These are phyloP conservation scores for Blera fallax DNA, from an alignment of 2,888 invertebrate genomes.

Conservation along the genomic window DNA sequence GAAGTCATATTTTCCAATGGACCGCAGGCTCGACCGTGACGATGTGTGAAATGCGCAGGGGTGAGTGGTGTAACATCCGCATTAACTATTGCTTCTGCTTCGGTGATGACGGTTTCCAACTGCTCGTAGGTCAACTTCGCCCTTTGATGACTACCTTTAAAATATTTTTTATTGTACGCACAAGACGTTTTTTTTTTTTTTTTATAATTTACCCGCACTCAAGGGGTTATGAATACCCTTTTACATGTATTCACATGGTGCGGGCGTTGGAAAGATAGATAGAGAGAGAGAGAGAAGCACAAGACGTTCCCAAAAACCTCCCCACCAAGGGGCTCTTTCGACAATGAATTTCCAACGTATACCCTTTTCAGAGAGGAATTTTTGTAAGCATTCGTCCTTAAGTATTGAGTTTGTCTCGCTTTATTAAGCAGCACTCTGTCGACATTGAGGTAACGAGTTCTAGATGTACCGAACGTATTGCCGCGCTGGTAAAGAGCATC, in stretches of 20 bases:
- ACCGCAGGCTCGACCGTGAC: not conserved
- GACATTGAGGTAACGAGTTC: not conserved
- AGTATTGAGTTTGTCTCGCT: not conserved
- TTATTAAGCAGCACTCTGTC: not conserved
- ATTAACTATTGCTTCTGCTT: slow-evolving; percentile 20
- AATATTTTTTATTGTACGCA: not conserved
- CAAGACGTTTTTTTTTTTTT: too few species aligned
- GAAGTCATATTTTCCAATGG: not conserved
- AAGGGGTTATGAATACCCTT: too few species aligned
- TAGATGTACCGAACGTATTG: not conserved
- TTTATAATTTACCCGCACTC: too few species aligned
- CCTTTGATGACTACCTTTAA: not conserved
- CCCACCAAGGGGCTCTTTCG: slow-evolving; percentile 32
- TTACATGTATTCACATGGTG: too few species aligned
- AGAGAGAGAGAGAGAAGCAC: too few species aligned
- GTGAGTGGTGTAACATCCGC: not conserved
- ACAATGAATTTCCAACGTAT: slow-evolving; percentile 32
- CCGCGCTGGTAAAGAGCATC: not conserved
- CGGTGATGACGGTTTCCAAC: not conserved
- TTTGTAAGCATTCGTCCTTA: not conserved
- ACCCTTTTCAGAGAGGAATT: not conserved
- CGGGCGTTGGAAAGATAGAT: too few species aligned
- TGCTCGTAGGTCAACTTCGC: not conserved
- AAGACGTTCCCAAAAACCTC: not conserved
- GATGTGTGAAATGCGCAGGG: not conserved